Evolutionary conservation across 2,888 invertebrate species (phyloP).

Genomic region (Pristionchus exspectatus): DNA sequence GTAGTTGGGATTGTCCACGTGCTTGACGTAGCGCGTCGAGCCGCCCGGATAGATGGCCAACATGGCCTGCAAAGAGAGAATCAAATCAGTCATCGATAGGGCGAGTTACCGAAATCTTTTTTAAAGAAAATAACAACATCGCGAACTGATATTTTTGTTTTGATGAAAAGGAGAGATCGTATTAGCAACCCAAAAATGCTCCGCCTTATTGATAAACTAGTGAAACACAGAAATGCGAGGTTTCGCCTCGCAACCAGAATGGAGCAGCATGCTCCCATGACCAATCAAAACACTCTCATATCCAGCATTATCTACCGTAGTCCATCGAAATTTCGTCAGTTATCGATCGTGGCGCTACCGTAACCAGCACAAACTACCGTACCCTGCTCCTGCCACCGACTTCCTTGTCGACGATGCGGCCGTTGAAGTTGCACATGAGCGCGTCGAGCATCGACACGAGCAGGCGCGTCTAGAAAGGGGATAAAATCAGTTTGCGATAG

Average conservation of each 20-base stretch:
- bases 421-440: constrained; percentile 71
- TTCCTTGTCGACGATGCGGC: constrained; percentile 68
- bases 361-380: not conserved
- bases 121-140: too few relatives aligned
- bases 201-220: not conserved
- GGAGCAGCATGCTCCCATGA: too few relatives aligned
- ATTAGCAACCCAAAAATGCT: not conserved
- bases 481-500: not conserved
- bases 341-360: not conserved
- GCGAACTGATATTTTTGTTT: too few relatives aligned
- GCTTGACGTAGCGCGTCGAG: constrained; percentile 95
- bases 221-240: not conserved
- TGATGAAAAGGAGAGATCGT: too few relatives aligned
- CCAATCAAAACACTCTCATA: too few relatives aligned
- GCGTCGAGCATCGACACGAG: constrained; percentile 77
- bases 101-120: too few relatives aligned
- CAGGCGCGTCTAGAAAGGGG: constrained; percentile 62
- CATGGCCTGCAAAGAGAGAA: constrained; percentile 88
- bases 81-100: not conserved
- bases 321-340: not conserved
- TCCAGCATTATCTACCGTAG: too few relatives aligned
- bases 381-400: constrained; percentile 74
- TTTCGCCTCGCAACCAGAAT: too few relatives aligned
- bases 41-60: constrained; percentile 97
- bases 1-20: constrained; percentile 96